Conservation (phyloP, 2,888 invertebrate genomes). For the Piscicola geometra region DNA sequence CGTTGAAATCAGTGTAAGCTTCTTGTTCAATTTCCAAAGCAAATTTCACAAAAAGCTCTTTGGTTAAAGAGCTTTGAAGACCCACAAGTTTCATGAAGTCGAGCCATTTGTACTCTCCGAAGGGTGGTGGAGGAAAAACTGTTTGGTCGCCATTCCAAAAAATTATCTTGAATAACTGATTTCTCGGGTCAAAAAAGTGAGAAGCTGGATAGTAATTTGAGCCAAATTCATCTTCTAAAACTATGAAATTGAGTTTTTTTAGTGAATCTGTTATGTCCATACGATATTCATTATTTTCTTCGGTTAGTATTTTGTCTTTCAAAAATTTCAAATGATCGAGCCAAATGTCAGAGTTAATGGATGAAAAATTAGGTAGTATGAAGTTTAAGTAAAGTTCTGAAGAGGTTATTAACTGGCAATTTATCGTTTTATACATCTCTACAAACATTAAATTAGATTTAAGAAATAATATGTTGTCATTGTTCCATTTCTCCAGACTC, state of each 20-base stretch:
- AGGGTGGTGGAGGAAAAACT: slow-evolving; percentile 44
- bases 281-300: slow-evolving; percentile 39
- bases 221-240: slow-evolving; percentile 34
- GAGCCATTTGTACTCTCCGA: slow-evolving; percentile 44
- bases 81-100: slow-evolving; percentile 43
- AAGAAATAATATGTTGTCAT: slow-evolving; percentile 42
- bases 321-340: slow-evolving; percentile 43
- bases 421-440: slow-evolving; percentile 40
- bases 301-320: slow-evolving; percentile 41
- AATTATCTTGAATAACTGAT: slow-evolving; percentile 44
- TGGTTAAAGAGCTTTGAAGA: slow-evolving; percentile 40
- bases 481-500: slow-evolving; percentile 43
- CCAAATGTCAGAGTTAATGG: slow-evolving; percentile 39
- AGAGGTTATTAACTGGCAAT: slow-evolving; percentile 39
- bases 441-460: slow-evolving; percentile 37
- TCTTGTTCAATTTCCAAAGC: slow-evolving; percentile 43
- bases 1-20: slow-evolving; percentile 36
- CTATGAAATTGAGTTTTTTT: slow-evolving; percentile 41
- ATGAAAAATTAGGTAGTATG: slow-evolving; percentile 43
- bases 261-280: slow-evolving; percentile 37
- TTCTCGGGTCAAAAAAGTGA: slow-evolving; percentile 43
- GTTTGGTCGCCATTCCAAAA: slow-evolving; percentile 24
- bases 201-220: slow-evolving; percentile 30
- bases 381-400: slow-evolving; percentile 41
- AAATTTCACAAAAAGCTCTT: slow-evolving; percentile 42